Percentiles rank a stretch among this genome's conserved stretches.
Evolutionary conservation across 2,888 invertebrate species (phyloP).

Genomic region (Conchocele bisecta): DNA sequence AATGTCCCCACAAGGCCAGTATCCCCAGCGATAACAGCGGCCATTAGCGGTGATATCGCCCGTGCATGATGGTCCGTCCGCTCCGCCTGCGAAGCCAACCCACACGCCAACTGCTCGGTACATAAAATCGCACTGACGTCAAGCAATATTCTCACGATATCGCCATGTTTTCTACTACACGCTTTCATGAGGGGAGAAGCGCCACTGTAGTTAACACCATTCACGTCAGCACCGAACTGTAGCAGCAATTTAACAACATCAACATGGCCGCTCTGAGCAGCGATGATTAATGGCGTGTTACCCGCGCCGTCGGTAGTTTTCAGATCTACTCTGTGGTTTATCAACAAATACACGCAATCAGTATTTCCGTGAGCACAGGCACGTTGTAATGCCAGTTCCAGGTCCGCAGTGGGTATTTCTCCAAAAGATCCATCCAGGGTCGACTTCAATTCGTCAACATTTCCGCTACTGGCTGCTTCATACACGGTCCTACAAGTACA

Average conservation of each 20-base stretch:
- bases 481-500: constrained; percentile 53
- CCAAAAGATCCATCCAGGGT: constrained; percentile 42
- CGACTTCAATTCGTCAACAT: constrained; percentile 25
- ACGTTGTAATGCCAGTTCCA: constrained; percentile 45
- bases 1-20: constrained; percentile 36
- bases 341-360: constrained; percentile 40
- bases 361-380: constrained; percentile 45
- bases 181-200: constrained; percentile 54
- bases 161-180: constrained; percentile 37
- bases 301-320: constrained; percentile 40
- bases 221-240: constrained; percentile 27
- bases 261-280: constrained; percentile 40
- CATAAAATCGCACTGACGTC: constrained; percentile 37
- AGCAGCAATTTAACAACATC: constrained; percentile 28
- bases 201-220: constrained; percentile 38
- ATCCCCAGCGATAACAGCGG: constrained; percentile 30
- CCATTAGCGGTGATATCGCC: constrained; percentile 45
- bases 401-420: constrained; percentile 32
- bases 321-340: constrained; percentile 32
- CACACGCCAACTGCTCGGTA: not conserved
- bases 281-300: constrained; percentile 47
- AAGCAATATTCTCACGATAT: constrained; percentile 37
- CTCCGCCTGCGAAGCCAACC: constrained; percentile 6
- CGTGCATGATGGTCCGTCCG: too few species aligned
- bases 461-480: constrained; percentile 50